These are phyloP conservation scores for Lonchura striata DNA, from an alignment of 2,113 vertebrate species.

Conservation along the genomic window DNA sequence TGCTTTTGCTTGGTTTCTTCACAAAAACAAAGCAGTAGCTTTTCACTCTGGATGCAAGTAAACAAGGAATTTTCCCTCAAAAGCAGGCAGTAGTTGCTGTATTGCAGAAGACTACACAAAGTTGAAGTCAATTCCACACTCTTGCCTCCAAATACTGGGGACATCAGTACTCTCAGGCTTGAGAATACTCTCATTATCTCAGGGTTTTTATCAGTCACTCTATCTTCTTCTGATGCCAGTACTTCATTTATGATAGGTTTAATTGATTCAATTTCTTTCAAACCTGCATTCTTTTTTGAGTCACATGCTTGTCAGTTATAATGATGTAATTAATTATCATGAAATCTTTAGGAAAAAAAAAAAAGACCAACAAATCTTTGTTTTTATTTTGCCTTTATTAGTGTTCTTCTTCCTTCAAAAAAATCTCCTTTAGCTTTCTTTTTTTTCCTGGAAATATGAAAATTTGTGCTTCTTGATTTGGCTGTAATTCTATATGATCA, in stretches of 20 bases:
- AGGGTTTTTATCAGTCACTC: neutral
- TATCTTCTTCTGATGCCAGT: neutral
- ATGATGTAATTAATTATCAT: neutral
- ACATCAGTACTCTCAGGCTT: neutral
- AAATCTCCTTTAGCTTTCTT: neutral
- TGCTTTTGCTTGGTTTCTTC: neutral
- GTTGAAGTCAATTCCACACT: rapidly evolving
- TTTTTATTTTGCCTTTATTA: neutral
- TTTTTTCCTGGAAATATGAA: neutral
- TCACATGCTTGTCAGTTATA: neutral
- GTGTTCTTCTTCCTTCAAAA: neutral
- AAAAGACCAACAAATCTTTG: rapidly evolving
- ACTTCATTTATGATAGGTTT: neutral
- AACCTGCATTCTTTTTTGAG: neutral
- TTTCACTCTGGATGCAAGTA: neutral
- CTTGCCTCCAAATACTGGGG: neutral
- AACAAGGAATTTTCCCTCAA: neutral
- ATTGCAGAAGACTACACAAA: neutral
- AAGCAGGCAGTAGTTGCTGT: neutral
- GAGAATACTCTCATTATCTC: neutral
- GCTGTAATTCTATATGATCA: neutral
- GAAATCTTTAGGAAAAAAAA: neutral
- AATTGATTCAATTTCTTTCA: neutral
- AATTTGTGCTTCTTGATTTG: neutral
- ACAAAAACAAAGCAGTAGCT: neutral